Evolutionary conservation across 2,888 invertebrate genomes (phyloP), one percentile per base, ranked within the genome.

Genomic region (Strigamia crassipes): DNA sequence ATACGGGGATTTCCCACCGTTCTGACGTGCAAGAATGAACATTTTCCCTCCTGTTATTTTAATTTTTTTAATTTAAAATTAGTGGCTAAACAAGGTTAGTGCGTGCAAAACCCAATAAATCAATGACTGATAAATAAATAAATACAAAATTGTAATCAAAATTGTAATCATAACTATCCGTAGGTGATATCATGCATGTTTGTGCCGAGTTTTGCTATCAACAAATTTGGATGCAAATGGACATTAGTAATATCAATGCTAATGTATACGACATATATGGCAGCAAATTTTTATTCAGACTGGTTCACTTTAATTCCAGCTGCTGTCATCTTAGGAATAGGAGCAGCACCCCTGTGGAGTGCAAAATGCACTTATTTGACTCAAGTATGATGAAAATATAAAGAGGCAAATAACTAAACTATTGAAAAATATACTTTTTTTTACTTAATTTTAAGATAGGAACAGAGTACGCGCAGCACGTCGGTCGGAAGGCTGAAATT

Each of bases 341-440:
- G 96, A 12, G 98, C 97, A 1, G 97, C 97, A 0, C 97, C 97
- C 79, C 94, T 99, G 93, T 99, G 99, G 99, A 95, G 97, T 0
- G 96, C 98, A n/a, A 96, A 98, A 88, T 97, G 98, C 83, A 96
- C 96, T 1, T 99, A 99, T 88, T 91, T 99, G 84, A 98, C 98
- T 15, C 86, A 86, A 83, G 85, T 86, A 79, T 83, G 83, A 46
- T n/a, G 10, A 56, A 9, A 12, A 23, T 56, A 56, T 12, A 5
- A 9, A 13, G 6, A 80, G 1, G 4, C 41, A 3, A 38, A n/a
- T 41, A 56, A 80, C 9, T 2, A 10, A 23, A 56, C 31, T 9
- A 9, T 51, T 82, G 1, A 46, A 73, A n/a, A 34, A 31, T 82
- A 82, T 41, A n/a, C n/a, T 23, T 4, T 38, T 31, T 78, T 23